These are phyloP conservation scores for Sericinus montela DNA, from an alignment of 2,888 invertebrate species.

Conservation along the genomic window DNA sequence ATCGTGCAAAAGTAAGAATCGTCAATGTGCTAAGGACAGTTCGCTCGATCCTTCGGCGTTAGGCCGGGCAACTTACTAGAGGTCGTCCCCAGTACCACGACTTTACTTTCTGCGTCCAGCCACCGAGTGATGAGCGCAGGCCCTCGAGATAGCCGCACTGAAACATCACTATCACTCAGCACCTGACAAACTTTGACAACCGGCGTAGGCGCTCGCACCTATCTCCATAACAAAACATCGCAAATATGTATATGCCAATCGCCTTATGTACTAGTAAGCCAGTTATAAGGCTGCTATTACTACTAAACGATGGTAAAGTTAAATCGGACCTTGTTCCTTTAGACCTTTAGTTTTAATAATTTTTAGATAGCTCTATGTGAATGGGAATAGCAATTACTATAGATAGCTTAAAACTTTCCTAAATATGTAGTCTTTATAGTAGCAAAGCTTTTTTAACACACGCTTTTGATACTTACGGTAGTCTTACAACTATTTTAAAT, in stretches of 20 bases:
- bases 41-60: conserved; percentile 62
- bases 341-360: conserved; percentile 6
- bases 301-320: background rate
- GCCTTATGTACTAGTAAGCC: background rate
- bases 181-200: conserved; percentile 36
- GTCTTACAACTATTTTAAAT: conserved; percentile 11
- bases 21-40: conserved; percentile 74
- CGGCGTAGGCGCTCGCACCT: conserved; percentile 29
- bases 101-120: conserved; percentile 97
- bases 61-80: conserved; percentile 90
- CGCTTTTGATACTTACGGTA: conserved; percentile 11
- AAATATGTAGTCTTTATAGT: conserved; percentile 2
- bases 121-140: conserved; percentile 96
- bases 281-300: too few species aligned
- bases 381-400: conserved; percentile 18
- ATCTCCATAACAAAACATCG: conserved; percentile 2
- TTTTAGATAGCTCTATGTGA: conserved; percentile 18
- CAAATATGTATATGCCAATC: conserved; percentile 7
- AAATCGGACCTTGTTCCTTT: background rate
- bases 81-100: conserved; percentile 98
- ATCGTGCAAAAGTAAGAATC: conserved; percentile 74
- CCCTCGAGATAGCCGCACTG: conserved; percentile 96
- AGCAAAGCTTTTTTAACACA: conserved; percentile 11
- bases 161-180: conserved; percentile 81
- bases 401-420: conserved; percentile 6